Percentiles rank a stretch among this genome's conserved stretches.
These are phyloP conservation scores for Germaria angustata DNA, from an alignment of 2,888 invertebrate genomes.

Conservation along the genomic window DNA sequence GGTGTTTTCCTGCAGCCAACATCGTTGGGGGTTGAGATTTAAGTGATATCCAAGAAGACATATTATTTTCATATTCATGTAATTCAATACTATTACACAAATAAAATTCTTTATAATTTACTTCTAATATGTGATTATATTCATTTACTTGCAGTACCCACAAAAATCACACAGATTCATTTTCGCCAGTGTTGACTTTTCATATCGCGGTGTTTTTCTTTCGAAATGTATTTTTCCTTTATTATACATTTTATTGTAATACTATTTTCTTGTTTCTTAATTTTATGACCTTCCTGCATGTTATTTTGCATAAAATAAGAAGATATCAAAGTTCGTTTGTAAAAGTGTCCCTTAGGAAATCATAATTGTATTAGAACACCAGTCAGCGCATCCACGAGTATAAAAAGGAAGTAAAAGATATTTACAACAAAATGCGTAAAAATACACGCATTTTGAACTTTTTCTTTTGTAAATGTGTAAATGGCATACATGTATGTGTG, in stretches of 20 bases:
- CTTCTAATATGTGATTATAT: constrained; percentile 43
- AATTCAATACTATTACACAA: constrained; percentile 43
- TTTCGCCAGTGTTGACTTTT: constrained; percentile 6
- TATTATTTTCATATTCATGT: constrained; percentile 9
- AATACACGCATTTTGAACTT: neutral
- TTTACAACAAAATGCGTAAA: neutral
- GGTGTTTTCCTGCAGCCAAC: neutral
- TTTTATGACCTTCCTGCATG: constrained; percentile 55
- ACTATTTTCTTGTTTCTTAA: constrained; percentile 21
- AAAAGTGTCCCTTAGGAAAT: constrained; percentile 68
- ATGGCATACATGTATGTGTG: neutral
- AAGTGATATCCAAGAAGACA: too few species aligned
- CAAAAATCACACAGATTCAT: constrained; percentile 1
- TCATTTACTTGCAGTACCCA: constrained; percentile 46
- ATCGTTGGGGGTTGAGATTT: neutral
- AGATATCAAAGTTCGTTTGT: constrained; percentile 67
- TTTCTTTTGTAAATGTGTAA: neutral
- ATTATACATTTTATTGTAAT: constrained; percentile 24
- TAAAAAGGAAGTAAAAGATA: neutral
- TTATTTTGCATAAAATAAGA: constrained; percentile 63
- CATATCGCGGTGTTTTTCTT: neutral
- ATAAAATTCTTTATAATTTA: neutral
- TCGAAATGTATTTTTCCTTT: constrained; percentile 6
- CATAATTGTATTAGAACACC: constrained; percentile 68
- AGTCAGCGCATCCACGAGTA: constrained; percentile 53